phyloP scores from a whole-genome alignment of 2,113 vertebrate species.

The Scomber japonicus region DNA sequence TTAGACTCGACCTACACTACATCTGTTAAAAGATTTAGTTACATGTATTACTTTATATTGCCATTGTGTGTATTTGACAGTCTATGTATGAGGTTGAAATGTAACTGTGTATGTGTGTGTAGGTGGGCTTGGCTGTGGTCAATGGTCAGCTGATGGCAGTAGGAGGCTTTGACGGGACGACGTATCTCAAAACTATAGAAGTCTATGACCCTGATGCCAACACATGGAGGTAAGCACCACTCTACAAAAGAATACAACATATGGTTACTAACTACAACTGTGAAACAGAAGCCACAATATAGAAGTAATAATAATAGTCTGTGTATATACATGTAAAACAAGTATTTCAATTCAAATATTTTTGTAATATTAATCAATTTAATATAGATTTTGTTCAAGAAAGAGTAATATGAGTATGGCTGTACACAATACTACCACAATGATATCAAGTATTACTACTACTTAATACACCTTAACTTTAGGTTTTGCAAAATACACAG shows the following conservation, averaged over 20 bases:
- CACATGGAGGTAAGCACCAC: constrained; percentile 92
- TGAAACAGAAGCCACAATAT: neutral
- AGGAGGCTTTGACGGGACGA: constrained; percentile 98
- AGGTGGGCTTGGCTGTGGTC: constrained; percentile 98
- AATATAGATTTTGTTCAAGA: too few relatives aligned
- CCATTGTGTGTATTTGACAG: neutral
- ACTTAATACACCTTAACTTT: too few relatives aligned
- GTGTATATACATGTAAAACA: too few relatives aligned
- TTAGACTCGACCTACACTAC: neutral
- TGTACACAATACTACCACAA: too few relatives aligned
- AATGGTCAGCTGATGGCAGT: constrained; percentile 99
- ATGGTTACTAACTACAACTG: neutral
- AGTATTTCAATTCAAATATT: too few relatives aligned
- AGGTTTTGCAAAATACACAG: too few relatives aligned
- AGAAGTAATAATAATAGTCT: neutral
- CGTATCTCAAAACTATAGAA: constrained; percentile 98
- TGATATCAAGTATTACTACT: too few relatives aligned
- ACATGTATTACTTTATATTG: neutral
- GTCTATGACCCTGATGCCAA: constrained; percentile 99
- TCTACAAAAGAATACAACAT: neutral
- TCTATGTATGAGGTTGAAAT: neutral
- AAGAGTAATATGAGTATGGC: too few relatives aligned
- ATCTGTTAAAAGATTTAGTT: neutral
- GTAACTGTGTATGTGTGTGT: constrained; percentile 12
- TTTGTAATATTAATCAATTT: too few relatives aligned